Percentiles rank a stretch among this genome's conserved stretches.
Conservation (phyloP, 2,113 vertebrate genomes). For the Gorsachius goisagi region DNA sequence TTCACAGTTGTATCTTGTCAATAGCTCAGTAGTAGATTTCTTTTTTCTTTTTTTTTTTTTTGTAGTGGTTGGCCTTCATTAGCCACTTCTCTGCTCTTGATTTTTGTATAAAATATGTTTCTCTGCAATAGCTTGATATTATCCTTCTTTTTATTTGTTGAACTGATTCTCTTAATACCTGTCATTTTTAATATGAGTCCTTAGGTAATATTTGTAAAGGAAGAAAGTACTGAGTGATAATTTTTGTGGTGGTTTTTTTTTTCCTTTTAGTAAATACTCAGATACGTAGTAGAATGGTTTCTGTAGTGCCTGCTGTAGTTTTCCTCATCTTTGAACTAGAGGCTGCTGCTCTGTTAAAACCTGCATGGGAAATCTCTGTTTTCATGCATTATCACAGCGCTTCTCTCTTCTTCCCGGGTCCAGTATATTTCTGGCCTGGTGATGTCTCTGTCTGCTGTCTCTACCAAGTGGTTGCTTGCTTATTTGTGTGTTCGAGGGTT, state of each 20-base stretch:
- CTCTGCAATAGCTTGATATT: not conserved
- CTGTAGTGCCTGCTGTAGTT: not conserved
- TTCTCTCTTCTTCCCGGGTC: not conserved
- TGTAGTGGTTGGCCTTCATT: not conserved
- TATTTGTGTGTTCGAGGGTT: not conserved
- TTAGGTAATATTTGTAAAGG: not conserved
- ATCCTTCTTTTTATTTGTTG: not conserved
- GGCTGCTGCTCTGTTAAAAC: not conserved
- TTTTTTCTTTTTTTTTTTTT: not conserved
- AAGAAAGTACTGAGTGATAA: not conserved
- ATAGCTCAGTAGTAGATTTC: not conserved
- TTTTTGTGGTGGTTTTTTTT: not conserved
- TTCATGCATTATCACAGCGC: not conserved
- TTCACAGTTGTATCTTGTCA: not conserved
- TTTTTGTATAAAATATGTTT: not conserved
- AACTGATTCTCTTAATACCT: not conserved
- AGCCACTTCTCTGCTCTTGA: not conserved
- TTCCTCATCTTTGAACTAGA: not conserved
- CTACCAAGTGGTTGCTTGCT: not conserved
- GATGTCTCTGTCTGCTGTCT: constrained; percentile 43
- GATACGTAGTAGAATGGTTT: not conserved
- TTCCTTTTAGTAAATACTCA: not conserved
- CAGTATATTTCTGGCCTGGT: constrained; percentile 31
- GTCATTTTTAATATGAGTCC: not conserved
- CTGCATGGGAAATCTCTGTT: constrained; percentile 11